Conservation (phyloP, 2,797 vertebrate genomes). For the Peromyscus aztecus region DNA sequence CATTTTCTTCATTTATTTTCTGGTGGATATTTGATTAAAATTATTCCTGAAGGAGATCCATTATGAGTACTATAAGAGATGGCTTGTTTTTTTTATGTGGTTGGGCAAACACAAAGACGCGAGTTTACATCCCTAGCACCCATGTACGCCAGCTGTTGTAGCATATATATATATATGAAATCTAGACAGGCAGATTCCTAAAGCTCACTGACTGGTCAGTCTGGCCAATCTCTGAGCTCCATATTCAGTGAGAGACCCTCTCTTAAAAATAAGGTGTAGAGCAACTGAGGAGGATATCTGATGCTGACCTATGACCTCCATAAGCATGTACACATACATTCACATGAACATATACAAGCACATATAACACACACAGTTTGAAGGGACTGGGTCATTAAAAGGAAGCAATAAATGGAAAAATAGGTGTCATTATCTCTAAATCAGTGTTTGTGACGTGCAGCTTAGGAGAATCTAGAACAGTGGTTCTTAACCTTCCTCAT, state of each 20-base stretch:
- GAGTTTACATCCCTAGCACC: not conserved
- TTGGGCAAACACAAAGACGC: not conserved
- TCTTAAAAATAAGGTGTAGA: not conserved
- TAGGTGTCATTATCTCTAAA: not conserved
- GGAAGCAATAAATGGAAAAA: not conserved
- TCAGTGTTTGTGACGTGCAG: not conserved
- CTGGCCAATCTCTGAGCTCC: not conserved
- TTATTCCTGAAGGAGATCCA: not conserved
- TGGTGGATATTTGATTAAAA: not conserved
- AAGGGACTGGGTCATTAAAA: conserved; percentile 8
- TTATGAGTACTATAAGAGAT: not conserved
- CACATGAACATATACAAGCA: not conserved
- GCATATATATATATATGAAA: too few relatives aligned
- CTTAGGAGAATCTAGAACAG: not conserved
- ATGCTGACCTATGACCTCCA: not conserved
- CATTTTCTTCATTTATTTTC: conserved; percentile 15
- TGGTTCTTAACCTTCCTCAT: not conserved
- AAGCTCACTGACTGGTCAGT: not conserved
- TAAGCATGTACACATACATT: not conserved
- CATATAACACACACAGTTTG: not conserved
- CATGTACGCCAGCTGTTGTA: not conserved
- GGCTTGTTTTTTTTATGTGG: not conserved
- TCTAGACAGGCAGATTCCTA: not conserved
- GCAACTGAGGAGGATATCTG: not conserved
- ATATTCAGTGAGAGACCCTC: not conserved